Percentiles rank a stretch among this genome's conserved stretches.
Evolutionary conservation across 2,888 invertebrate genomes (phyloP).

Genomic region (Drosophila antonietae): DNA sequence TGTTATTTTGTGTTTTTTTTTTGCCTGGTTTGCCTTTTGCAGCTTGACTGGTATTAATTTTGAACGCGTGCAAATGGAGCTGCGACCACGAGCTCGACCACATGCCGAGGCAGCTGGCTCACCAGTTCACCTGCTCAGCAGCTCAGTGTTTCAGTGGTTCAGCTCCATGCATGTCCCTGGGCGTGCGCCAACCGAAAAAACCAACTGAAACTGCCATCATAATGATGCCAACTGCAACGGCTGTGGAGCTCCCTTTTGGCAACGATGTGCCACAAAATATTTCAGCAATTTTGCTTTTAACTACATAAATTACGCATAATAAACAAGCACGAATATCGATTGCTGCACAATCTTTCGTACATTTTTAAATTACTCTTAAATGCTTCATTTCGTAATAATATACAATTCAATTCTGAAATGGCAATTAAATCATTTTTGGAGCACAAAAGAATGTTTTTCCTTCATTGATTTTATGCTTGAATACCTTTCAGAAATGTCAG

Average conservation of each 20-base stretch:
- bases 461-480: background rate
- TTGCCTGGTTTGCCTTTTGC: conserved; percentile 58
- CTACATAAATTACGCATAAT: conserved; percentile 34
- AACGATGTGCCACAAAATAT: conserved; percentile 21
- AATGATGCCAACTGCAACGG: conserved; percentile 31
- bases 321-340: conserved; percentile 18
- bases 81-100: conserved; percentile 20
- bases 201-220: conserved; percentile 22
- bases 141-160: conserved; percentile 10
- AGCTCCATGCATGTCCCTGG: conserved; percentile 38
- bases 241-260: conserved; percentile 8
- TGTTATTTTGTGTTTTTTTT: background rate
- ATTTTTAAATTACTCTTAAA: conserved; percentile 6
- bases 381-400: conserved; percentile 1
- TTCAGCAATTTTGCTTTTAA: conserved; percentile 29
- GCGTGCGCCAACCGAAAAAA: conserved; percentile 47
- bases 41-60: conserved; percentile 67
- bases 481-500: background rate
- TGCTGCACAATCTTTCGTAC: background rate
- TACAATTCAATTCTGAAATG: conserved; percentile 6
- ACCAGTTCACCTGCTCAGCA: conserved; percentile 47
- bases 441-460: background rate
- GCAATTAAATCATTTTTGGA: background rate
- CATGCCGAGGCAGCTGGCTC: conserved; percentile 52
- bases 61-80: conserved; percentile 61